These are phyloP conservation scores for Mamestra brassicae DNA, from an alignment of 2,888 invertebrate genomes.

Conservation along the genomic window DNA sequence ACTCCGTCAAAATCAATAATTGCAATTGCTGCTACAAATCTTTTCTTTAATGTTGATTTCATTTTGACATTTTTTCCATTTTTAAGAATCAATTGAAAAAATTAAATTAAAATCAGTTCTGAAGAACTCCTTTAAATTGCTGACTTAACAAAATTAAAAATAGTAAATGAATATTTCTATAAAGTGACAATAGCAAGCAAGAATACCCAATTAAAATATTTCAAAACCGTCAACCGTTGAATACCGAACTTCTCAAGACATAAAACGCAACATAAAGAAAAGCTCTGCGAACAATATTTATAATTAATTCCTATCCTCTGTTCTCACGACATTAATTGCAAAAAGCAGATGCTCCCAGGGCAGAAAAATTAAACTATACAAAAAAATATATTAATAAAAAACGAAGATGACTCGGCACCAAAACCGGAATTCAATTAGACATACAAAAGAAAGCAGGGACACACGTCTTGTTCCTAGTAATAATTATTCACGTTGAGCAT, in stretches of 20 bases:
- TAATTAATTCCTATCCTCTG: slow-evolving; percentile 83
- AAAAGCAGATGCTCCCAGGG: slow-evolving; percentile 86
- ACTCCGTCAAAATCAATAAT: background rate
- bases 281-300: slow-evolving; percentile 62
- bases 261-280: slow-evolving; percentile 60
- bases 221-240: slow-evolving; percentile 63
- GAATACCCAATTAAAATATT: slow-evolving; percentile 48
- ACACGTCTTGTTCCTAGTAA: slow-evolving; percentile 84
- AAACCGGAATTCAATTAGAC: slow-evolving; percentile 89
- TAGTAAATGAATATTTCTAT: background rate
- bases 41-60: no score
- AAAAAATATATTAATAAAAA: slow-evolving; percentile 84
- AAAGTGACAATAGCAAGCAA: slow-evolving; percentile 33
- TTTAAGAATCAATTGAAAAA: background rate
- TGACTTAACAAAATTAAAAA: slow-evolving; percentile 35
- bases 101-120: background rate
- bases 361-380: slow-evolving; percentile 78
- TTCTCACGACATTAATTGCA: slow-evolving; percentile 90
- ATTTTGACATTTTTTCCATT: background rate
- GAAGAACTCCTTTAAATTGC: slow-evolving; percentile 6
- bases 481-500: slow-evolving; percentile 85
- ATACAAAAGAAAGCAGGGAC: slow-evolving; percentile 88
- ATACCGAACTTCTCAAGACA: slow-evolving; percentile 49
- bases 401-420: slow-evolving; percentile 86
- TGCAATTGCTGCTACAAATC: background rate